Evolutionary conservation across 1,140 invertebrate species (phyloP), one percentile per base, ranked within the genome.

Genomic region (Drosophila quadrilineata): DNA sequence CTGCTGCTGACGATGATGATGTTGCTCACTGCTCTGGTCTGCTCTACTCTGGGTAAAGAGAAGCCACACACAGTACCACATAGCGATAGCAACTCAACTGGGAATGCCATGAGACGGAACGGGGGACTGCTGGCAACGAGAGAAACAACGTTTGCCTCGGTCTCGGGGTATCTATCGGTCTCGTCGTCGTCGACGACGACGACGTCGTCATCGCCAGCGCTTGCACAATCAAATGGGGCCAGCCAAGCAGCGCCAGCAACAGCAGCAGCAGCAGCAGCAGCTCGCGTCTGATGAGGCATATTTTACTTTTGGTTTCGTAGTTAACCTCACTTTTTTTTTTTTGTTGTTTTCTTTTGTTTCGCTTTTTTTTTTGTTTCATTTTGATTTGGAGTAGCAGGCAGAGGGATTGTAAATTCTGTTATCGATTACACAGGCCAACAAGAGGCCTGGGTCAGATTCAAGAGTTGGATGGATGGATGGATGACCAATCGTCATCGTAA

Each of bases 221-320:
- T 49, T 56, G 50, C 65, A 56, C 62, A 65, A 48, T 56, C 65
- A 64, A 65, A 65, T 49, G 62, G 56, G 60, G 45, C 54, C 59
- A 45, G 35, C 41, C n/a, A n/a, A 19, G 38, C 50, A 54, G 36
- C 36, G 16, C 14, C 16, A 16, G 36, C 36, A 40, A 9, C 14
- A 40, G n/a, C n/a, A n/a, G 35, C 41, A 45, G 29, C 40, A 49
- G 45, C 48, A 46, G 33, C 45, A 26, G 50, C 46, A 48, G 40
- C 57, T 69, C 68, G 36, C 53, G 38, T 68, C 57, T 67, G 59
- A 68, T 62, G 65, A 63, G 65, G 59, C 65, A 56, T 67, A 68
- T 68, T 68, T 63, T 68, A 58, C 53, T 70, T 58, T 70, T 65
- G 52, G 45, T 57, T 69, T 65, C 60, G 56, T 14, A 58, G 49